phyloP scores from a whole-genome alignment of 2,888 invertebrate genomes.

The Acronicta leporina region DNA sequence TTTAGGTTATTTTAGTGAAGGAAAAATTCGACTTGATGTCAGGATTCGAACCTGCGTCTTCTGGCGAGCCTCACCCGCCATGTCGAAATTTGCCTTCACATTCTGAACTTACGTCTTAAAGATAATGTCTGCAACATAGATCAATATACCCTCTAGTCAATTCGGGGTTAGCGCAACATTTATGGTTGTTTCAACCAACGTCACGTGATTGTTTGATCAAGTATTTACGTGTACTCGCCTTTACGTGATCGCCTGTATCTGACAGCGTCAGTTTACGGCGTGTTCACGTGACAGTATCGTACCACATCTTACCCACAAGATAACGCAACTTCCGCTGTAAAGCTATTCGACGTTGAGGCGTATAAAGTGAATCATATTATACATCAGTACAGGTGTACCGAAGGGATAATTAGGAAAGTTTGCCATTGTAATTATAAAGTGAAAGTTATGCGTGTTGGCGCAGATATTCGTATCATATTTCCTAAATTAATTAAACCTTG shows the following conservation, averaged over 20 bases:
- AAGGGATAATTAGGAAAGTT: slow-evolving; percentile 26
- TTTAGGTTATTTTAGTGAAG: too few species aligned
- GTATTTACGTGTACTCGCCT: background rate
- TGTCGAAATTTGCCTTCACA: too few species aligned
- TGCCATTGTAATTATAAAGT: slow-evolving; percentile 37
- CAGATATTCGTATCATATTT: slow-evolving; percentile 1
- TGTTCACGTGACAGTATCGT: background rate
- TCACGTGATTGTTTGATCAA: background rate
- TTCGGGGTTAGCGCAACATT: too few species aligned
- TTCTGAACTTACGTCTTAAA: too few species aligned
- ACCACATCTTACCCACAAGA: slow-evolving; percentile 5
- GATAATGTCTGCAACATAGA: too few species aligned
- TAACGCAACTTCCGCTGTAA: slow-evolving; percentile 3
- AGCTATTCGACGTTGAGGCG: slow-evolving; percentile 2
- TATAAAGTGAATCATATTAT: slow-evolving; percentile 6
- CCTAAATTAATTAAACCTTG: background rate
- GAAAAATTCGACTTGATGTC: too few species aligned
- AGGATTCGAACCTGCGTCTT: too few species aligned
- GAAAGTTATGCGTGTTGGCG: slow-evolving; percentile 4
- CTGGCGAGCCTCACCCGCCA: too few species aligned
- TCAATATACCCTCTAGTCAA: too few species aligned
- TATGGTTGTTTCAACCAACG: too few species aligned
- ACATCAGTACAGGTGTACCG: background rate
- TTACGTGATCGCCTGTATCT: background rate
- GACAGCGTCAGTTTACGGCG: background rate